Conservation (phyloP, 1,140 invertebrate genomes). For the Gerris buenoi region DNA sequence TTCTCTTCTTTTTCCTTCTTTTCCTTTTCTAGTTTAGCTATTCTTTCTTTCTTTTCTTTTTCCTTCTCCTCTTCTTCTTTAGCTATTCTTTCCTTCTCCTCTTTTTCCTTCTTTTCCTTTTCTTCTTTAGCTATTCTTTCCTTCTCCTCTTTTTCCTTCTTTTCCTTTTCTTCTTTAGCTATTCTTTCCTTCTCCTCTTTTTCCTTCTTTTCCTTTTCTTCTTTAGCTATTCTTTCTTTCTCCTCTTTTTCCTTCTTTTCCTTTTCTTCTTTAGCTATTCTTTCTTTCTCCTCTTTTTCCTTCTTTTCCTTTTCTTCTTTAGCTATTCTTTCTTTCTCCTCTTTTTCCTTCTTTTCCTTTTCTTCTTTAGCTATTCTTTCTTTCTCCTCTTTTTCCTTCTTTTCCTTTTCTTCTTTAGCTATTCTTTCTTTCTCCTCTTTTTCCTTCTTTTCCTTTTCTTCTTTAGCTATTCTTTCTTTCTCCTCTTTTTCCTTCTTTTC, state of each 20-base stretch:
- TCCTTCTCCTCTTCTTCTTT: conserved; percentile 8
- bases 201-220: conserved; percentile 9
- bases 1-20: conserved; percentile 12
- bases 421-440: conserved; percentile 20
- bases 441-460: conserved; percentile 21
- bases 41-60: conserved; percentile 17
- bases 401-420: conserved; percentile 17
- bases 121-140: conserved; percentile 6
- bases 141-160: neutral
- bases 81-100: conserved; percentile 6
- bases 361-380: conserved; percentile 21
- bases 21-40: conserved; percentile 14
- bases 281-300: conserved; percentile 15
- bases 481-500: conserved; percentile 18
- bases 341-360: conserved; percentile 18
- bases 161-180: conserved; percentile 9
- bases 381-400: conserved; percentile 19
- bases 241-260: conserved; percentile 8
- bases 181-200: conserved; percentile 13
- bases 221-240: conserved; percentile 7
- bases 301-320: conserved; percentile 17
- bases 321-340: conserved; percentile 21
- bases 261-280: conserved; percentile 11
- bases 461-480: conserved; percentile 18
- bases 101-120: conserved; percentile 11